Percentiles rank a stretch among this genome's conserved stretches.
These are phyloP conservation scores for Nyctalus aviator DNA, from an alignment of 2,797 vertebrate genomes.

Conservation along the genomic window DNA sequence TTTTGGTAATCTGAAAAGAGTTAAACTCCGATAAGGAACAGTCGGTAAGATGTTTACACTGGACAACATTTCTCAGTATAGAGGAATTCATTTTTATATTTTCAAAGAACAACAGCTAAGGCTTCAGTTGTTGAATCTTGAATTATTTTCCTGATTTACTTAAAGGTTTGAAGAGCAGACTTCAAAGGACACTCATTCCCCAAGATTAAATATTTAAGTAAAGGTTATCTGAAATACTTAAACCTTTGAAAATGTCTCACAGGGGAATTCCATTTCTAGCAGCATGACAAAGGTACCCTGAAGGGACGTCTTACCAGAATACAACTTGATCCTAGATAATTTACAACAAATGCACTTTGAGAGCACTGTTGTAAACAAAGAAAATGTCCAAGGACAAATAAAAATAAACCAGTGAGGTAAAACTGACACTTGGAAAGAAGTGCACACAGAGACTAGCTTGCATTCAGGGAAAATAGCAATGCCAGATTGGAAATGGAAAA, in stretches of 20 bases:
- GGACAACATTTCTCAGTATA: not conserved
- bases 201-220: conserved; percentile 70
- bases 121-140: conserved; percentile 39
- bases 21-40: conserved; percentile 39
- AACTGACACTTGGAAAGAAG: not conserved
- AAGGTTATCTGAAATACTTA: conserved; percentile 56
- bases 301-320: conserved; percentile 24
- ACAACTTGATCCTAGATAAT: conserved; percentile 60
- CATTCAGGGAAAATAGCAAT: not conserved
- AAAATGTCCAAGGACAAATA: conserved; percentile 49
- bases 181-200: conserved; percentile 27
- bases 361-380: conserved; percentile 42
- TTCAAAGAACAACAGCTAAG: conserved; percentile 38
- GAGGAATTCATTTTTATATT: conserved; percentile 53
- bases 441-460: not conserved
- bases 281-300: not conserved
- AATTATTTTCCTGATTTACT: conserved; percentile 63
- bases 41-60: conserved; percentile 14
- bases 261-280: conserved; percentile 24
- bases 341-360: conserved; percentile 60
- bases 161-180: conserved; percentile 53
- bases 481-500: not conserved
- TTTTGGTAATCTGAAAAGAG: conserved; percentile 8
- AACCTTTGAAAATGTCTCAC: conserved; percentile 57
- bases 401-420: conserved; percentile 9